Percentiles rank a stretch among this genome's conserved stretches.
Evolutionary conservation across 2,113 vertebrate species (phyloP).

Genomic region (Pardalotus punctatus): DNA sequence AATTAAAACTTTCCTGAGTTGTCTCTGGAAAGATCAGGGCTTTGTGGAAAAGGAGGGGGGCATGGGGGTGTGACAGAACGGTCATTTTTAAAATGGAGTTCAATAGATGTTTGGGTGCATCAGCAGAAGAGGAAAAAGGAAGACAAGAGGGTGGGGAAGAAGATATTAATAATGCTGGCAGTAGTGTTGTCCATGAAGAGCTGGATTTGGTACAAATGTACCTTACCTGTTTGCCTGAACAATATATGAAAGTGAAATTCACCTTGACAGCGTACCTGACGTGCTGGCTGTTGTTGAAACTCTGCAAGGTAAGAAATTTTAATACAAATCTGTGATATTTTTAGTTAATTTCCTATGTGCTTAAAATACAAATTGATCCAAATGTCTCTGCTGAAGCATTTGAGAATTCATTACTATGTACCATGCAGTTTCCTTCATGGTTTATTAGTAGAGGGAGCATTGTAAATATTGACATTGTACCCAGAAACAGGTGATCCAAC

Average conservation of each 20-base stretch:
- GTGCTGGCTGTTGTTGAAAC: conserved; percentile 72
- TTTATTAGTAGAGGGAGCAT: background rate
- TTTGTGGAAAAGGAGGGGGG: background rate
- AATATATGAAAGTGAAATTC: conserved; percentile 61
- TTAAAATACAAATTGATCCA: background rate
- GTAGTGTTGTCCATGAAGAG: background rate
- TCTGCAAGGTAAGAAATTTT: conserved; percentile 75
- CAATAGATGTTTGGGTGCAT: background rate
- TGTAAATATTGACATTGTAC: background rate
- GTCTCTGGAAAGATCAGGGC: background rate
- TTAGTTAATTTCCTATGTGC: background rate
- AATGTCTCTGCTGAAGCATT: background rate
- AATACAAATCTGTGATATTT: background rate
- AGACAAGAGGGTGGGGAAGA: background rate
- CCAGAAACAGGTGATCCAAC: background rate
- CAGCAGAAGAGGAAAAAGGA: conserved; percentile 15
- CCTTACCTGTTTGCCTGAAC: conserved; percentile 59
- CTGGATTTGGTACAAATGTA: conserved; percentile 50
- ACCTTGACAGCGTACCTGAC: conserved; percentile 61
- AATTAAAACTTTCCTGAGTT: conserved; percentile 9
- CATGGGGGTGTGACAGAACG: background rate
- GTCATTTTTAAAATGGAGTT: conserved; percentile 30
- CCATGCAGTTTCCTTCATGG: background rate
- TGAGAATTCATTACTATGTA: background rate
- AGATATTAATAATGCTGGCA: background rate